These are phyloP conservation scores for Lagocephalus sceleratus DNA, from an alignment of 2,797 vertebrate species.

Conservation along the genomic window DNA sequence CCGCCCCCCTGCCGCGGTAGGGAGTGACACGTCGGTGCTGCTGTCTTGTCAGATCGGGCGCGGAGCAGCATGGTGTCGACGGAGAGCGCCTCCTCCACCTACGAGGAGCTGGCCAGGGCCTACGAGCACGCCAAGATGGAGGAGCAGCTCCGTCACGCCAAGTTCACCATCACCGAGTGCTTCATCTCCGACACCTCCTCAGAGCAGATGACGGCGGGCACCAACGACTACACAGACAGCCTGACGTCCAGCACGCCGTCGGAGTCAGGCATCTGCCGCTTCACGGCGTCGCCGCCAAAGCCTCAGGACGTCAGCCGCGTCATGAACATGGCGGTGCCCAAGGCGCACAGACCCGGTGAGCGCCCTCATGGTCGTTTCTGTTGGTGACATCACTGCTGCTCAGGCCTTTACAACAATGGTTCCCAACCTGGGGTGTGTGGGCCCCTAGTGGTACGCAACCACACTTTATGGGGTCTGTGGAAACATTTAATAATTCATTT, in stretches of 20 bases:
- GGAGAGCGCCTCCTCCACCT: constrained; percentile 98
- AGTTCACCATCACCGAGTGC: constrained; percentile 99
- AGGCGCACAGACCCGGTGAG: constrained; percentile 98
- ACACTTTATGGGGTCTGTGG: too few relatives aligned
- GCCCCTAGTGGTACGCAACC: too few relatives aligned
- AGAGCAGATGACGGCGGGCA: constrained; percentile 97
- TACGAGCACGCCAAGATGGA: constrained; percentile 99
- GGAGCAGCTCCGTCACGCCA: constrained; percentile 96
- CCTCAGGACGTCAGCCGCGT: constrained; percentile 96
- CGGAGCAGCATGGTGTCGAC: constrained; percentile 99
- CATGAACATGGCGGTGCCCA: constrained; percentile 96
- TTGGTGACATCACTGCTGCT: too few relatives aligned
- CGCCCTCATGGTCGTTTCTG: not conserved
- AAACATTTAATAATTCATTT: too few relatives aligned
- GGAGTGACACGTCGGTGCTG: not conserved
- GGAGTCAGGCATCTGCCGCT: constrained; percentile 98
- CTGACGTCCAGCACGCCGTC: constrained; percentile 98
- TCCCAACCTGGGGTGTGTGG: too few relatives aligned
- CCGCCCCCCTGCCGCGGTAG: too few relatives aligned
- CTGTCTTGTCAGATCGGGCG: constrained; percentile 82
- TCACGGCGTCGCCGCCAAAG: constrained; percentile 96
- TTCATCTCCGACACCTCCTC: constrained; percentile 99
- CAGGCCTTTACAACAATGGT: too few relatives aligned
- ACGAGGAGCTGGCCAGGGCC: constrained; percentile 95
- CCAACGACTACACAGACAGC: constrained; percentile 98